Evolutionary conservation across 2,888 invertebrate species (phyloP).

Genomic region (Plebejus anna): DNA sequence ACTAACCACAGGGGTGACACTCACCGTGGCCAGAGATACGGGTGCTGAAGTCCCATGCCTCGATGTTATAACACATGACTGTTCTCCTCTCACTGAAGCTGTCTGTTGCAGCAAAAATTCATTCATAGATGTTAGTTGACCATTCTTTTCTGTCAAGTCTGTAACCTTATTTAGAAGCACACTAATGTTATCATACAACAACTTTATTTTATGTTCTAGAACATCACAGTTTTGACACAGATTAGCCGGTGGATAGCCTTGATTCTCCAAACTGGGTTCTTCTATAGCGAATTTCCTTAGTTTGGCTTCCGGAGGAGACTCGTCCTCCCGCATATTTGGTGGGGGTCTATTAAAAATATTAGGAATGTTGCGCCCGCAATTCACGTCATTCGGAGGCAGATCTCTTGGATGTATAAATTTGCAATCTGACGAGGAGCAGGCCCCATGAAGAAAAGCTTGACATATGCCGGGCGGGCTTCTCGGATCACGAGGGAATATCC

Average conservation of each 20-base stretch:
- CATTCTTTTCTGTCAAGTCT: conserved; percentile 70
- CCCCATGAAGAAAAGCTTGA: conserved; percentile 80
- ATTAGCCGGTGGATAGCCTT: conserved; percentile 52
- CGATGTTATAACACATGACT: conserved; percentile 72
- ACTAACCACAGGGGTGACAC: conserved; percentile 73
- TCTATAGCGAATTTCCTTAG: conserved; percentile 62
- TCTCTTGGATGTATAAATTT: conserved; percentile 58
- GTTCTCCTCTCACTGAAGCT: conserved; percentile 63
- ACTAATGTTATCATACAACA: conserved; percentile 72
- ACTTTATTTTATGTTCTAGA: conserved; percentile 65
- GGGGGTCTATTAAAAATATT: conserved; percentile 52
- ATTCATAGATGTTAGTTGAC: conserved; percentile 72
- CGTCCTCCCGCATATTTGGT: conserved; percentile 57
- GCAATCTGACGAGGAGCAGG: conserved; percentile 75
- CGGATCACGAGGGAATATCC: conserved; percentile 78
- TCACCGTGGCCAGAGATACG: conserved; percentile 71
- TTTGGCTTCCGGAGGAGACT: conserved; percentile 69
- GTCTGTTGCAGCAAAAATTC: conserved; percentile 71
- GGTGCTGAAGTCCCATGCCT: conserved; percentile 71
- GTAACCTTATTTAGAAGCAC: conserved; percentile 69
- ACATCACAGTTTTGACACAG: conserved; percentile 63
- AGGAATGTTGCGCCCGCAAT: conserved; percentile 49
- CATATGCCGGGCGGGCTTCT: conserved; percentile 73
- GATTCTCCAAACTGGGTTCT: conserved; percentile 56
- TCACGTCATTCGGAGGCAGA: conserved; percentile 47